These are phyloP conservation scores for Leptarthrus brevirostris DNA, from an alignment of 2,888 invertebrate genomes.

Conservation along the genomic window DNA sequence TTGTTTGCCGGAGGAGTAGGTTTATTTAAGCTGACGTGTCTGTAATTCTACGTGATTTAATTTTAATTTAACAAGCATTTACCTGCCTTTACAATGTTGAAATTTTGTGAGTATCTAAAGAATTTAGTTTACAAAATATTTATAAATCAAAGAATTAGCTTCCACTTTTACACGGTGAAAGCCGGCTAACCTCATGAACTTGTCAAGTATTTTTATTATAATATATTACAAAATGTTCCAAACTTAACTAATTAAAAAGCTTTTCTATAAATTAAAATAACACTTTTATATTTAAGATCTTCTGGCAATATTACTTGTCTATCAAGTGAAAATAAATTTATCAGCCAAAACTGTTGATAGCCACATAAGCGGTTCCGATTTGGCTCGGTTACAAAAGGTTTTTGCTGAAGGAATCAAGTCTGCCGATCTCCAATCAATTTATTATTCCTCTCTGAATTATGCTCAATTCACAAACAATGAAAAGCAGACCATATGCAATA, in stretches of 20 bases:
- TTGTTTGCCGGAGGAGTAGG: not conserved
- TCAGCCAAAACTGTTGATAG: conserved; percentile 61
- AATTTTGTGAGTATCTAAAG: too few relatives aligned
- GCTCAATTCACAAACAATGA: conserved; percentile 74
- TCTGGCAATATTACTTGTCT: conserved; percentile 19
- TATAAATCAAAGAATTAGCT: too few relatives aligned
- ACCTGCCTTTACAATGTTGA: too few relatives aligned
- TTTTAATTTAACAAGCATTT: too few relatives aligned
- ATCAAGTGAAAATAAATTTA: conserved; percentile 5
- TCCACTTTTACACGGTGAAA: too few relatives aligned
- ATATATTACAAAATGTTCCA: too few relatives aligned
- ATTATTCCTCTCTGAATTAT: conserved; percentile 80
- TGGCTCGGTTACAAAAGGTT: conserved; percentile 64
- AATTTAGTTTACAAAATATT: too few relatives aligned
- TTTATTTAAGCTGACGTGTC: conserved; percentile 47
- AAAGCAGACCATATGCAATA: conserved; percentile 69
- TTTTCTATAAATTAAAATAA: too few relatives aligned
- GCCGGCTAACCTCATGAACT: too few relatives aligned
- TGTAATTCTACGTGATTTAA: conserved; percentile 5
- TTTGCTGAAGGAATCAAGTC: conserved; percentile 68
- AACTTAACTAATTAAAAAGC: too few relatives aligned
- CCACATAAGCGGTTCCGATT: conserved; percentile 62
- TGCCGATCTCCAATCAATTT: conserved; percentile 75
- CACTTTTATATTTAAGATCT: too few relatives aligned
- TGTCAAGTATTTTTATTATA: too few relatives aligned